These are phyloP conservation scores for Pogonocherus hispidulus DNA, from an alignment of 2,888 invertebrate genomes.

Conservation along the genomic window DNA sequence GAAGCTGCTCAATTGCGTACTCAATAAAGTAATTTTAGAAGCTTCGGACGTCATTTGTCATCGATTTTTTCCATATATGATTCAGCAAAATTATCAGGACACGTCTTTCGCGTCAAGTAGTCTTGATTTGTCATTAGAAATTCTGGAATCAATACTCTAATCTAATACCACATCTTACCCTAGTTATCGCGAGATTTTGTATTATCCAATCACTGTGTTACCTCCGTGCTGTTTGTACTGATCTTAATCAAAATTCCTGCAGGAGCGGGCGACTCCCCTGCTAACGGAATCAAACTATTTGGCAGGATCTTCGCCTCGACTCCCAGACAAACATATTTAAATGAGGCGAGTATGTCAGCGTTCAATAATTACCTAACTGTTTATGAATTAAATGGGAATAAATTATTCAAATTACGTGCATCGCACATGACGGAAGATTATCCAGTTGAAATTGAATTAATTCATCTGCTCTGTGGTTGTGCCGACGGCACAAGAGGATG, in stretches of 20 bases:
- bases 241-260: neutral
- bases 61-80: no score
- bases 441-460: slow-evolving; percentile 14
- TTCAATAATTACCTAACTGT: slow-evolving; percentile 30
- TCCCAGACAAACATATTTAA: slow-evolving; percentile 8
- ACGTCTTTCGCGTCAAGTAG: no score
- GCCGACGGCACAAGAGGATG: neutral
- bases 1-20: no score
- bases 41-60: no score
- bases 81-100: no score
- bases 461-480: neutral
- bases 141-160: no score
- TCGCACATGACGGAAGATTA: slow-evolving; percentile 28
- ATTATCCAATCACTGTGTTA: no score
- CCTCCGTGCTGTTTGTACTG: no score
- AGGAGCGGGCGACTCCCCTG: neutral
- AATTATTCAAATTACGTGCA: slow-evolving; percentile 28
- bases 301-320: neutral
- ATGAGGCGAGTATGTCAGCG: slow-evolving; percentile 13
- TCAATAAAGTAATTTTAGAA: no score
- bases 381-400: slow-evolving; percentile 26
- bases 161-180: no score
- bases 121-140: no score
- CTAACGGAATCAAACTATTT: neutral
- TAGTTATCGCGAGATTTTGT: no score